Evolutionary conservation across 2,797 vertebrate genomes (phyloP).

Genomic region (Sus cebifrons): DNA sequence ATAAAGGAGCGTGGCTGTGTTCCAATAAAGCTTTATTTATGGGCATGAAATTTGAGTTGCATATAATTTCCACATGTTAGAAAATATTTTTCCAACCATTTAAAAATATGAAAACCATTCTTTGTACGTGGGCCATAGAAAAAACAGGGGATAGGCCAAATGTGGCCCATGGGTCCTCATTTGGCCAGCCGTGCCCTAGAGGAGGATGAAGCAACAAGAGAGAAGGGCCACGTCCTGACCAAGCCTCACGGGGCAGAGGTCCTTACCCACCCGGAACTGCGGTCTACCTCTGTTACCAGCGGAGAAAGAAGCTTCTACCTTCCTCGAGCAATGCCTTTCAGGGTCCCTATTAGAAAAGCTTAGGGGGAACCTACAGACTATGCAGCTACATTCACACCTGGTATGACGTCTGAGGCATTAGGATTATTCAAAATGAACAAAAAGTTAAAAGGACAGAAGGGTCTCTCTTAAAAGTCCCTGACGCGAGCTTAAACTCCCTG

Average conservation of each 20-base stretch:
- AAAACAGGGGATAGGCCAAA: neutral
- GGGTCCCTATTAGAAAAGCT: neutral
- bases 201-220: neutral
- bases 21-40: slow-evolving; percentile 60
- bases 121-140: neutral
- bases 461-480: neutral
- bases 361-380: neutral
- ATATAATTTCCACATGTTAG: neutral
- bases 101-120: slow-evolving; percentile 28
- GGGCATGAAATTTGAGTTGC: neutral
- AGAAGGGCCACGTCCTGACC: neutral
- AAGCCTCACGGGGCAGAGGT: neutral
- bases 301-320: neutral
- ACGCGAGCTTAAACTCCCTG: neutral
- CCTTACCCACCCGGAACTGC: neutral
- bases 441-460: neutral
- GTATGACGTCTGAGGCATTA: neutral
- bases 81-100: slow-evolving; percentile 25
- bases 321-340: neutral
- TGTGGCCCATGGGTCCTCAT: neutral
- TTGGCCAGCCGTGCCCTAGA: neutral
- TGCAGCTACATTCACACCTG: neutral
- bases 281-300: neutral
- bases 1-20: neutral
- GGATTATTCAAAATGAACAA: slow-evolving; percentile 36